Evolutionary conservation across 2,113 vertebrate species (phyloP).

Genomic region (Myocastor coypus): DNA sequence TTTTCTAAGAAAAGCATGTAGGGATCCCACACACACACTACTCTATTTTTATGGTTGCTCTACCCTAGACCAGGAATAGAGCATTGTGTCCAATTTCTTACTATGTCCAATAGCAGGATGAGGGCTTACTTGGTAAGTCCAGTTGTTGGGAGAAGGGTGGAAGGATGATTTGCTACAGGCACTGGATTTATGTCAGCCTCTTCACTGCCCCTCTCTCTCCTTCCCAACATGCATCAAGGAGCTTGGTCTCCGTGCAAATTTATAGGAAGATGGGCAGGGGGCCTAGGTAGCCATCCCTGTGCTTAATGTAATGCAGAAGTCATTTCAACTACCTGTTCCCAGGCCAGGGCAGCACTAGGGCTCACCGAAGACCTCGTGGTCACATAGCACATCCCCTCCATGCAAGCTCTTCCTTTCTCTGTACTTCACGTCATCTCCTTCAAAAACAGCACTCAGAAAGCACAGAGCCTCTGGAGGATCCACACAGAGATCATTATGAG

Average conservation of each 20-base stretch:
- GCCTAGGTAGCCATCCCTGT: neutral
- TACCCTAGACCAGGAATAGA: neutral
- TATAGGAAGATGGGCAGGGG: neutral
- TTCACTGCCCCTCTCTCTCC: neutral
- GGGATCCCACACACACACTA: accelerated
- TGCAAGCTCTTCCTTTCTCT: neutral
- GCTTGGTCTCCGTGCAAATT: neutral
- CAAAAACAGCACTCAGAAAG: neutral
- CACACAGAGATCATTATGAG: neutral
- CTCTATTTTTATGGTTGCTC: neutral
- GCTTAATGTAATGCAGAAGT: no score
- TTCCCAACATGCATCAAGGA: neutral
- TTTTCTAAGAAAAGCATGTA: neutral
- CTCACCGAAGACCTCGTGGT: accelerated
- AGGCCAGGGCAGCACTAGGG: neutral
- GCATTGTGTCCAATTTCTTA: neutral
- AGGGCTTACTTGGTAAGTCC: neutral
- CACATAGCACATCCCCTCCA: neutral
- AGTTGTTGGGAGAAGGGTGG: neutral
- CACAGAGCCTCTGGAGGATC: neutral
- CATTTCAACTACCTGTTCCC: no score
- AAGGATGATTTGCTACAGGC: neutral
- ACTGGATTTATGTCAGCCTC: accelerated
- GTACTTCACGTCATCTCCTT: neutral
- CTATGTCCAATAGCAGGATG: neutral